Conservation (phyloP, 2,113 vertebrate species). For the Phasianus colchicus region DNA sequence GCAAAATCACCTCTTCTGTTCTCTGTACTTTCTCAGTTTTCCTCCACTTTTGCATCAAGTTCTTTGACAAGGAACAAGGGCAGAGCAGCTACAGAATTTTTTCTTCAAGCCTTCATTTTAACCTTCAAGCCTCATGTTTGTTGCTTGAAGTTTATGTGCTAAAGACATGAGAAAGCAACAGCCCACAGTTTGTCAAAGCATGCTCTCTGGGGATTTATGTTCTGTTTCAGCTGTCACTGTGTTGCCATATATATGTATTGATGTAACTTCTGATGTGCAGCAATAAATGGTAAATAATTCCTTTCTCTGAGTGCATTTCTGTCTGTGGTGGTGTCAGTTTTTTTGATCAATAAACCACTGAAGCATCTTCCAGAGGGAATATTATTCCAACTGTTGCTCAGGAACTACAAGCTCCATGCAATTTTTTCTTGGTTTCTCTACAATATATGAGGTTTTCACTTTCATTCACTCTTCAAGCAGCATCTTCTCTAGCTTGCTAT, state of each 20-base stretch:
- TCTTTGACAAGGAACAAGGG: neutral
- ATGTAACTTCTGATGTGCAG: slow-evolving; percentile 35
- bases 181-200: slow-evolving; percentile 55
- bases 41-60: neutral
- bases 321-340: neutral
- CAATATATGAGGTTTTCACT: neutral
- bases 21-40: neutral
- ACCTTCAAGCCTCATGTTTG: slow-evolving; percentile 26
- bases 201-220: neutral
- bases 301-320: neutral
- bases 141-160: slow-evolving; percentile 11
- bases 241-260: neutral
- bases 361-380: neutral
- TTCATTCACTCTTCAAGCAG: neutral
- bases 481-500: neutral
- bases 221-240: slow-evolving; percentile 38
- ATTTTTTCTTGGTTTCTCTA: neutral
- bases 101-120: slow-evolving; percentile 9
- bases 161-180: slow-evolving; percentile 45
- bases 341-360: slow-evolving; percentile 52
- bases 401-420: neutral
- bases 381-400: neutral
- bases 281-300: slow-evolving; percentile 58
- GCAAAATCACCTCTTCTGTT: neutral
- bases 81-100: neutral